Conservation (phyloP, 2,888 invertebrate species). For the Barypeithes pellucidus region DNA sequence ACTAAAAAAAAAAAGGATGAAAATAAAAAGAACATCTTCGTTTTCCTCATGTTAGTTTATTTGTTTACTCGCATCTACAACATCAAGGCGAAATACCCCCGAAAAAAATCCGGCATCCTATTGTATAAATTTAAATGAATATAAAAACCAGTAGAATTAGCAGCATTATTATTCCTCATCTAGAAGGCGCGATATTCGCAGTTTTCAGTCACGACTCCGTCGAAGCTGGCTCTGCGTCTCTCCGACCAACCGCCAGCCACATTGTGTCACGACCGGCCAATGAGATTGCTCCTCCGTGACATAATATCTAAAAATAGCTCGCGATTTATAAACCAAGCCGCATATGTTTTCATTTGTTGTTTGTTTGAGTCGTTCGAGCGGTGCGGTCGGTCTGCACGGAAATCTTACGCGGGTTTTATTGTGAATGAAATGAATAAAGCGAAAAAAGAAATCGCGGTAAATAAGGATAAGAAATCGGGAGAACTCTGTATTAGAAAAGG, state of each 20-base stretch:
- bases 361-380: slow-evolving; percentile 46
- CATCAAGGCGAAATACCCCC: slow-evolving; percentile 22
- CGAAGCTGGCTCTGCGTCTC: slow-evolving; percentile 23
- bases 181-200: slow-evolving; percentile 46
- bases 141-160: slow-evolving; percentile 46
- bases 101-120: slow-evolving; percentile 25
- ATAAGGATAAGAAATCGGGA: slow-evolving; percentile 32
- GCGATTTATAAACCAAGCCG: slow-evolving; percentile 51
- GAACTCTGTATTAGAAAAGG: slow-evolving; percentile 26
- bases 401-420: slow-evolving; percentile 34
- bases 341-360: slow-evolving; percentile 52
- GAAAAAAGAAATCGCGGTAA: slow-evolving; percentile 18
- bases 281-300: slow-evolving; percentile 37
- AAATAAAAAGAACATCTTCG: not conserved
- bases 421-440: slow-evolving; percentile 49
- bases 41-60: not conserved
- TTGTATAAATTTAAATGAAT: slow-evolving; percentile 34
- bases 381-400: slow-evolving; percentile 46
- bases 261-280: slow-evolving; percentile 51
- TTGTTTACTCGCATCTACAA: slow-evolving; percentile 16
- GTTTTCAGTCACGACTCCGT: slow-evolving; percentile 41
- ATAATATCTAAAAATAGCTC: slow-evolving; percentile 53
- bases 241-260: slow-evolving; percentile 34
- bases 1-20: not conserved
- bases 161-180: slow-evolving; percentile 39